Percentiles rank a stretch among this genome's conserved stretches.
Evolutionary conservation across 2,113 vertebrate genomes (phyloP).

Genomic region (Lutjanus erythropterus): DNA sequence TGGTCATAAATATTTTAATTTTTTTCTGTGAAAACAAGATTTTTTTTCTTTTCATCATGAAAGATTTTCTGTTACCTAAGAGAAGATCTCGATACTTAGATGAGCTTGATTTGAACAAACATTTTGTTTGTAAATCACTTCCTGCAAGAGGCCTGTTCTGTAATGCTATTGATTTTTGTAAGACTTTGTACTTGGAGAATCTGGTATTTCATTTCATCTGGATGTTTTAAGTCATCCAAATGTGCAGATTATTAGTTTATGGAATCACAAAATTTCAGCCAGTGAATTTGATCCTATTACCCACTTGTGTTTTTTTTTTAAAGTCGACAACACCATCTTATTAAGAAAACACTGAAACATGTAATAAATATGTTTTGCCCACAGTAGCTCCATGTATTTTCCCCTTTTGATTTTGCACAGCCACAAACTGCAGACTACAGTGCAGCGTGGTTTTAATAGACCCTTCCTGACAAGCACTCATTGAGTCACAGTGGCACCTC

Average conservation of each 20-base stretch:
- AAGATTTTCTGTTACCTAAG: no score
- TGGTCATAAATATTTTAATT: no score
- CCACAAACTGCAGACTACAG: background rate
- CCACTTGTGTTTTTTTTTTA: background rate
- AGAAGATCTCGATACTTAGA: no score
- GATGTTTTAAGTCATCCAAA: background rate
- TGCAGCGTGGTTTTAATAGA: conserved; percentile 29
- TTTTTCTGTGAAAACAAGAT: no score
- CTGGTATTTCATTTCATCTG: background rate
- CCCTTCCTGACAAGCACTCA: conserved; percentile 44
- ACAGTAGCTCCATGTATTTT: background rate
- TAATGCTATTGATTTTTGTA: background rate
- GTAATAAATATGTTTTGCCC: conserved; percentile 28
- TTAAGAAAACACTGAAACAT: background rate
- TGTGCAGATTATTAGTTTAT: background rate
- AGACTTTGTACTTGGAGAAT: background rate
- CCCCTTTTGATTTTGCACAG: conserved; percentile 6
- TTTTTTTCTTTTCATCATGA: no score
- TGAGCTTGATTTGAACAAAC: no score
- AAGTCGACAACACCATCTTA: background rate
- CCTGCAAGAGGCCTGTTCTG: no score
- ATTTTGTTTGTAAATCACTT: no score
- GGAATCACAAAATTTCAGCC: background rate
- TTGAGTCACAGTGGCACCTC: conserved; percentile 49
- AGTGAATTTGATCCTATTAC: background rate